Evolutionary conservation across 2,888 invertebrate species (phyloP).

Genomic region (Cheilosia soror): DNA sequence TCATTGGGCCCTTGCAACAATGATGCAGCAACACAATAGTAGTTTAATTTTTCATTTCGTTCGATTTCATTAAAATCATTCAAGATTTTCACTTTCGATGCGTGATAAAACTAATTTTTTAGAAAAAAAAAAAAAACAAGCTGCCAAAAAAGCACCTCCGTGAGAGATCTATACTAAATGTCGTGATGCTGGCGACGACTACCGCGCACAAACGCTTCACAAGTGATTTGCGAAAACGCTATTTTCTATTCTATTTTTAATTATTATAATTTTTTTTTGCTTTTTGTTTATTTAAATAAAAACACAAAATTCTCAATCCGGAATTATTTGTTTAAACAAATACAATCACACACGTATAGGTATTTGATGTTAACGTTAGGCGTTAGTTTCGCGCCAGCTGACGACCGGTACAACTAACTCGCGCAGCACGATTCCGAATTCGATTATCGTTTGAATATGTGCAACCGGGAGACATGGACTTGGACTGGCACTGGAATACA

Average conservation of each 20-base stretch:
- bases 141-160: neutral
- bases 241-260: conserved; percentile 57
- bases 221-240: conserved; percentile 25
- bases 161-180: conserved; percentile 13
- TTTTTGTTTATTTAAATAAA: conserved; percentile 33
- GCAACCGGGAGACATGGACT: conserved; percentile 40
- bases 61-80: conserved; percentile 30
- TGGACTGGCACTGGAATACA: conserved; percentile 8
- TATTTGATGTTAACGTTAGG: conserved; percentile 23
- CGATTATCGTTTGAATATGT: conserved; percentile 33
- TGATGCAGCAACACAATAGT: conserved; percentile 63
- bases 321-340: conserved; percentile 53
- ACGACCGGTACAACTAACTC: conserved; percentile 58
- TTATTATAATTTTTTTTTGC: conserved; percentile 9
- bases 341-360: conserved; percentile 9
- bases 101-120: conserved; percentile 12
- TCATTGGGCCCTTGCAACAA: conserved; percentile 59
- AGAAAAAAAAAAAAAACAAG: neutral
- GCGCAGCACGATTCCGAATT: conserved; percentile 21
- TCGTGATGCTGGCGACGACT: conserved; percentile 51
- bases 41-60: conserved; percentile 33
- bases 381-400: conserved; percentile 52
- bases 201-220: conserved; percentile 2
- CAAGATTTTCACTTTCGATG: conserved; percentile 53
- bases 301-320: conserved; percentile 36